phyloP scores from a whole-genome alignment of 2,797 vertebrate species.

The Amniataba percoides region DNA sequence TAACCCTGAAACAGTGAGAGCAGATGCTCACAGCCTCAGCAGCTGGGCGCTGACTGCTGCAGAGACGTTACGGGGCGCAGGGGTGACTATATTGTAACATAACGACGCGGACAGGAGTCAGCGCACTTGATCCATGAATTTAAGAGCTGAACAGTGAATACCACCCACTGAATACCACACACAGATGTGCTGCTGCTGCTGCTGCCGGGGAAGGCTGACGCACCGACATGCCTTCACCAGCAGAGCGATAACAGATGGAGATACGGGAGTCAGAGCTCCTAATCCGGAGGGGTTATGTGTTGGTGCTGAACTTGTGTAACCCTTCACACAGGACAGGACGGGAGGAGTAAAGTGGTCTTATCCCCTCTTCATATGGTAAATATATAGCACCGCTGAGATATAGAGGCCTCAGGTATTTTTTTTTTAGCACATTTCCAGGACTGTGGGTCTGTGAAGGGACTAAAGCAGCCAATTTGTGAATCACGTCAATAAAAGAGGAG shows the following conservation, averaged over 20 bases:
- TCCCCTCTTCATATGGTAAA: slow-evolving; percentile 48
- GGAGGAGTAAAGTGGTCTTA: slow-evolving; percentile 53
- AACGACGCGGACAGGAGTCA: slow-evolving; percentile 76
- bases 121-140: slow-evolving; percentile 80
- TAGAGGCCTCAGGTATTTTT: slow-evolving; percentile 6
- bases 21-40: slow-evolving; percentile 72
- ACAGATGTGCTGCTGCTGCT: slow-evolving; percentile 68
- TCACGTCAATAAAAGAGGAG: neutral
- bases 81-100: slow-evolving; percentile 65
- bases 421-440: slow-evolving; percentile 2
- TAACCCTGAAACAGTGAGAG: slow-evolving; percentile 70
- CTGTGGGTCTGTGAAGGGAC: neutral
- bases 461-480: neutral
- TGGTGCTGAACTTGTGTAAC: slow-evolving; percentile 60
- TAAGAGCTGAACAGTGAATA: slow-evolving; percentile 65
- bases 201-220: slow-evolving; percentile 35
- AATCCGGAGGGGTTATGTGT: slow-evolving; percentile 53
- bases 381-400: slow-evolving; percentile 39
- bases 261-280: slow-evolving; percentile 45
- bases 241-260: slow-evolving; percentile 77
- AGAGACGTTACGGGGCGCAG: slow-evolving; percentile 42
- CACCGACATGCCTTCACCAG: slow-evolving; percentile 56
- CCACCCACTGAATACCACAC: slow-evolving; percentile 85
- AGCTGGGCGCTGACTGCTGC: slow-evolving; percentile 60
- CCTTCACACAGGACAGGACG: slow-evolving; percentile 33